Percentiles rank a stretch among this genome's conserved stretches.
Evolutionary conservation across 2,113 vertebrate genomes (phyloP).

Genomic region (Macquaria australasica): DNA sequence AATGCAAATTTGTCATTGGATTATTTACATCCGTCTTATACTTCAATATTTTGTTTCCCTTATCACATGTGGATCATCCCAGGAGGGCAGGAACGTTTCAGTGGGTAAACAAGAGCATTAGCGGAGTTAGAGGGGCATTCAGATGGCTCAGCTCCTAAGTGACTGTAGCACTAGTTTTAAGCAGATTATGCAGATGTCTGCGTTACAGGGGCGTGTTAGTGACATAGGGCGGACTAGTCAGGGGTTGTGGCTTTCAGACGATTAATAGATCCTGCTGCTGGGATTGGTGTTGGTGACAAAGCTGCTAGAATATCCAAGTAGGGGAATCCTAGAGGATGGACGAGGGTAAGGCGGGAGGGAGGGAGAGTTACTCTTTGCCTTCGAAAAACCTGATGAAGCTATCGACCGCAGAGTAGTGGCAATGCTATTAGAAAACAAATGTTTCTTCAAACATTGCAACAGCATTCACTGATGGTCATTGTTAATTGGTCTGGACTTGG

Average conservation of each 20-base stretch:
- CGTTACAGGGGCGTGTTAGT: slow-evolving; percentile 75
- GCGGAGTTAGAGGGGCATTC: slow-evolving; percentile 64
- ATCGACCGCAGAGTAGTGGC: slow-evolving; percentile 1
- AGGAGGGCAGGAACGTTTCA: slow-evolving; percentile 34
- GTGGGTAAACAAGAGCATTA: slow-evolving; percentile 77
- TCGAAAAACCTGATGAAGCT: slow-evolving; percentile 48
- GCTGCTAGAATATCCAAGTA: slow-evolving; percentile 72
- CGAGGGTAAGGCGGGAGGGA: slow-evolving; percentile 24
- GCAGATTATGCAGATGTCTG: slow-evolving; percentile 87
- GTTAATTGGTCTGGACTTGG: slow-evolving; percentile 6
- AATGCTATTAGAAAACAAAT: slow-evolving; percentile 24
- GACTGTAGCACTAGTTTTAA: slow-evolving; percentile 84
- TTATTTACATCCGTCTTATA: slow-evolving; percentile 27
- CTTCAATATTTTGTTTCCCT: slow-evolving; percentile 28
- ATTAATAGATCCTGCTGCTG: slow-evolving; percentile 69
- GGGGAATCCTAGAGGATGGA: slow-evolving; percentile 59
- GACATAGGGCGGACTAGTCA: slow-evolving; percentile 66
- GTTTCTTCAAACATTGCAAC: neutral
- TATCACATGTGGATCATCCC: slow-evolving; percentile 42
- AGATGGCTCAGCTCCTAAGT: slow-evolving; percentile 76
- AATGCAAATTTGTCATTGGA: slow-evolving; percentile 19
- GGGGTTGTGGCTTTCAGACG: slow-evolving; percentile 73
- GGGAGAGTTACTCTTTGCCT: slow-evolving; percentile 36
- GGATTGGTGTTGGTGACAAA: slow-evolving; percentile 73
- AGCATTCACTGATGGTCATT: slow-evolving; percentile 13